Percentiles rank a stretch among this genome's conserved stretches.
Conservation (phyloP, 2,797 vertebrate species). For the Catostomus latipinnis region DNA sequence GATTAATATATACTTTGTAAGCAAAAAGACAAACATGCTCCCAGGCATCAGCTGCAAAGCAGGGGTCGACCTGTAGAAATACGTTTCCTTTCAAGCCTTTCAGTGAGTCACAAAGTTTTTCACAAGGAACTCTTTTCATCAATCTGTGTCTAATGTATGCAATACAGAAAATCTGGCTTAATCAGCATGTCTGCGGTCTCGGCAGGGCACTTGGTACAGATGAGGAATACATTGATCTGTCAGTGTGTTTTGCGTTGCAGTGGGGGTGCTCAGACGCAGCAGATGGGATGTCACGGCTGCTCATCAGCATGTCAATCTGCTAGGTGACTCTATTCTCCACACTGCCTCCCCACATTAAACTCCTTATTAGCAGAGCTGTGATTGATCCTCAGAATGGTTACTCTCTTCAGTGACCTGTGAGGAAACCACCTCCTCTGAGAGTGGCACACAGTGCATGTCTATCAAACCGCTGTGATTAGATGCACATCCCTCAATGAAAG, state of each 20-base stretch:
- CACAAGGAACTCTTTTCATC: neutral
- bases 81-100: neutral
- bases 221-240: conserved; percentile 38
- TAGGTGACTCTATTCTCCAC: conserved; percentile 69
- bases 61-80: neutral
- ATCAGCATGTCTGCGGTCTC: conserved; percentile 10
- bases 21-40: neutral
- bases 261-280: conserved; percentile 56
- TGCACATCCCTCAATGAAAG: conserved; percentile 4
- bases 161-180: conserved; percentile 7
- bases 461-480: conserved; percentile 37
- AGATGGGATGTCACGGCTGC: conserved; percentile 71
- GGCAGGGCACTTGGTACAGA: conserved; percentile 7
- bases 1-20: neutral
- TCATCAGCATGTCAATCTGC: conserved; percentile 69
- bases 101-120: neutral
- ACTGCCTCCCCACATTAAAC: conserved; percentile 73
- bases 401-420: conserved; percentile 31
- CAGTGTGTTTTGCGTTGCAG: conserved; percentile 23
- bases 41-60: neutral
- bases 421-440: neutral
- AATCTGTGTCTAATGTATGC: neutral
- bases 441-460: conserved; percentile 19
- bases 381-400: conserved; percentile 54
- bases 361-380: conserved; percentile 61